phyloP scores from a whole-genome alignment of 2,888 invertebrate genomes.

The Brachypalpus laphriformis region DNA sequence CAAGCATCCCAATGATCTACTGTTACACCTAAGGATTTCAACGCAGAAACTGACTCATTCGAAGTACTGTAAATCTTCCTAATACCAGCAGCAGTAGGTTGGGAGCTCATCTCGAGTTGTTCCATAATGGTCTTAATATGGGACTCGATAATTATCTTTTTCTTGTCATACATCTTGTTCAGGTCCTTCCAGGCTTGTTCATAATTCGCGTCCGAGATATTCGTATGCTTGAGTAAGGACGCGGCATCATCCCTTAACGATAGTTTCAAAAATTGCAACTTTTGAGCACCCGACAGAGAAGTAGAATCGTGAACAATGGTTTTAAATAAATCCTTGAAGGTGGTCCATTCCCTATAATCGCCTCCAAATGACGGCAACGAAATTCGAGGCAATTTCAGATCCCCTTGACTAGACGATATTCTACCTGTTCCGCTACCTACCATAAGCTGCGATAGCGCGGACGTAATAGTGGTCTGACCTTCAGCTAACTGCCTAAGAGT shows the following conservation, averaged over 20 bases:
- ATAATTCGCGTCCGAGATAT: no score
- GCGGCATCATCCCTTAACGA: no score
- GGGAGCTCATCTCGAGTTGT: no score
- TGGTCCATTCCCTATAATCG: slow-evolving; percentile 10
- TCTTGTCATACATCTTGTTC: no score
- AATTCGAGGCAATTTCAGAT: neutral
- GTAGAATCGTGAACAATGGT: slow-evolving; percentile 3
- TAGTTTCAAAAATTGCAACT: neutral
- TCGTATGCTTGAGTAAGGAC: no score
- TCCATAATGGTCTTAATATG: no score
- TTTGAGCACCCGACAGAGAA: neutral
- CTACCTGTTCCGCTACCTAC: neutral
- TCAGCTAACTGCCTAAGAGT: neutral
- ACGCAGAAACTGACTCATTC: neutral
- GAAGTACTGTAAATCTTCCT: no score
- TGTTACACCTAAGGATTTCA: neutral
- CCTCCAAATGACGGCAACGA: neutral
- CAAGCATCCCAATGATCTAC: neutral
- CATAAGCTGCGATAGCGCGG: neutral
- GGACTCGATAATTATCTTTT: no score
- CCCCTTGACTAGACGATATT: neutral
- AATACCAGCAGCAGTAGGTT: no score
- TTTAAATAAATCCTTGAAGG: slow-evolving; percentile 4
- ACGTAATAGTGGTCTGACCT: neutral
- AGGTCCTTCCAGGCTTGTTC: no score